phyloP scores from a whole-genome alignment of 1,140 invertebrate species.

The Trinorchestia longiramus region DNA sequence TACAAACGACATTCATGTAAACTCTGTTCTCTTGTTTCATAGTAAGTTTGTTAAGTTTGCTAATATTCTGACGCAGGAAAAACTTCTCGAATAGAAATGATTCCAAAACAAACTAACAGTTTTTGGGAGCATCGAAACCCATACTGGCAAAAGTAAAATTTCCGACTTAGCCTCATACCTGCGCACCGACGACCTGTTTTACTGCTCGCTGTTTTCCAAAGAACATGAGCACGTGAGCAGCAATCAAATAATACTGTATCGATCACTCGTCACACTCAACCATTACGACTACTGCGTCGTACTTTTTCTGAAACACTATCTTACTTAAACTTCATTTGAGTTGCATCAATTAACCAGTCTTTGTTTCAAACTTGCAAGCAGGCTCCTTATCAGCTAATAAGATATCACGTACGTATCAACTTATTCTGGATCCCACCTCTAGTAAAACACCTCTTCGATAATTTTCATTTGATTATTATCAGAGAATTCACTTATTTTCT shows the following conservation, averaged over 20 bases:
- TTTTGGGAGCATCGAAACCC: not conserved
- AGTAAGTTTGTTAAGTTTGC: not conserved
- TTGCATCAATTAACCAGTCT: too few relatives aligned
- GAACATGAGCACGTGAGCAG: not conserved
- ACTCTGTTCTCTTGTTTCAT: not conserved
- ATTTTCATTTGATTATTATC: too few relatives aligned
- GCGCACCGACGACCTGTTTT: not conserved
- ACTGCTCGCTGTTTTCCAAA: not conserved
- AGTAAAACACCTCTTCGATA: too few relatives aligned
- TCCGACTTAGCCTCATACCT: not conserved
- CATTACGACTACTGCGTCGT: too few relatives aligned
- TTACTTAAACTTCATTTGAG: too few relatives aligned
- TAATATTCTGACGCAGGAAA: not conserved
- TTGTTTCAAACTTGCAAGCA: too few relatives aligned
- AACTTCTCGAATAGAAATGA: not conserved
- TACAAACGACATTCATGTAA: too few relatives aligned
- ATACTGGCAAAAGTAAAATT: not conserved
- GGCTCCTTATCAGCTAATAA: too few relatives aligned
- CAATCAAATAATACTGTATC: not conserved
- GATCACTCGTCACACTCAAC: not conserved
- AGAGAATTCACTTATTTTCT: too few relatives aligned
- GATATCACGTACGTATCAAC: too few relatives aligned
- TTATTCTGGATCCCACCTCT: too few relatives aligned
- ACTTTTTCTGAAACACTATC: too few relatives aligned
- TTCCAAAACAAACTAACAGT: not conserved